These are phyloP conservation scores for Psittacula cyanocephala DNA, from an alignment of 2,113 vertebrate genomes.

Conservation along the genomic window DNA sequence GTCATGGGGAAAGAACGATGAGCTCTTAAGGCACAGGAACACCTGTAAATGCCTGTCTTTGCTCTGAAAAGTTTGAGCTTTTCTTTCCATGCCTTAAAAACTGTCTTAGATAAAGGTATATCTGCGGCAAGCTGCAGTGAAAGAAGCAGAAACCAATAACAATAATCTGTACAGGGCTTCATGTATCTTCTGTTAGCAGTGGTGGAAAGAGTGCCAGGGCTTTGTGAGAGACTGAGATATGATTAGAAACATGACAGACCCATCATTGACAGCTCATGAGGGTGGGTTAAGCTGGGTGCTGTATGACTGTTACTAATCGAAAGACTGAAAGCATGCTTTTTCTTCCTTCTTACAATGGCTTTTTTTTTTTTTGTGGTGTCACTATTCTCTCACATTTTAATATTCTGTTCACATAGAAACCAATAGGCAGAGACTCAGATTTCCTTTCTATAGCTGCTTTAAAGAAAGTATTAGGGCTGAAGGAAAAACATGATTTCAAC, in stretches of 20 bases:
- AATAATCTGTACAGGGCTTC: not conserved
- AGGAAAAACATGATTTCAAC: not conserved
- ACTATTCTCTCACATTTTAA: not conserved
- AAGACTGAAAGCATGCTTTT: not conserved
- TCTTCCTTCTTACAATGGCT: not conserved
- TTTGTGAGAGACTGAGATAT: not conserved
- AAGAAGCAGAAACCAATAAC: not conserved
- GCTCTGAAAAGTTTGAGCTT: not conserved
- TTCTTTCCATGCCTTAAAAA: not conserved
- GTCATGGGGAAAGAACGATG: not conserved
- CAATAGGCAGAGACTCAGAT: not conserved
- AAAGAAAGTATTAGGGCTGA: not conserved
- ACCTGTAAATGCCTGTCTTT: not conserved
- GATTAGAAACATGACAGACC: not conserved
- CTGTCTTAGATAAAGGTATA: not conserved
- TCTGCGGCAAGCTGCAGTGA: not conserved
- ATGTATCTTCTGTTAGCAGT: not conserved
- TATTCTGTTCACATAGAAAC: constrained; percentile 2
- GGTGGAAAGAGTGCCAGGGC: not conserved
- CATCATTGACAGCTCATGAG: not conserved
- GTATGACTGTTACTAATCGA: not conserved
- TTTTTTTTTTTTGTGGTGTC: not conserved
- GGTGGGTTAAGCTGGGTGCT: not conserved
- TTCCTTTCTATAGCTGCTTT: not conserved
- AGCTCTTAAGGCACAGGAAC: not conserved